Evolutionary conservation across 2,113 vertebrate species (phyloP), one percentile per base, ranked within the genome.

Genomic region (Stegostoma tigrinum): DNA sequence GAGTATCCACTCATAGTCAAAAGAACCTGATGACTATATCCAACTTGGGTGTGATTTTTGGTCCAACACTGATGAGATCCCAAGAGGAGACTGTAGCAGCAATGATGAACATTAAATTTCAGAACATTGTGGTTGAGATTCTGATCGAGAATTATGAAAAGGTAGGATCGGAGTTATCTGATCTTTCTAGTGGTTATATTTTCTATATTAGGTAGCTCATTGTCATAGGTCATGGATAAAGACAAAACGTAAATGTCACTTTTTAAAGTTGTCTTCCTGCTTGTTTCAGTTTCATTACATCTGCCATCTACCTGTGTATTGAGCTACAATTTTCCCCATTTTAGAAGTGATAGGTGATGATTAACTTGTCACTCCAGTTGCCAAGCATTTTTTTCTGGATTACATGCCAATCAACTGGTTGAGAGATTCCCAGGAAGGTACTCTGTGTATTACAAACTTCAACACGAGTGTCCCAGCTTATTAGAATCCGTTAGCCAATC

Each of bases 51-150:
- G 99, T 99, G 97, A 99, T 99, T 96, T 99, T 99, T 95, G 99
- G 99, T 80, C 99, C 99, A 83, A 99, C 99, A 0, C 96, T 99
- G 95, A 99, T 99, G 99, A 98, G 99, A 97, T 99, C 99, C 0
- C 99, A 99, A 96, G 99, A 99, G 95, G 99, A 99, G 97, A 99
- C 99, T 0, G 99, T 99, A 96, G 99, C 99, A 12, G 99, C 99
- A 96, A 99, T 99, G 99, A 99, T 99, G 99, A 99, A 99, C 97
- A 99, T 99, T 97, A 99, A 99, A 96, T 99, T 99, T 97, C 99
- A 99, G 97, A 99, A 99, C 96, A 99, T 99, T 94, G 99, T 99
- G 91, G 98, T 99, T 96, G 99, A 99, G 97, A 99, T 99, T 96
- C 98, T 99, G 89, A 99, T 99, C 78, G 99, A 99, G 96, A 99